Evolutionary conservation across 2,113 vertebrate species (phyloP).

Genomic region (Chionis minor): DNA sequence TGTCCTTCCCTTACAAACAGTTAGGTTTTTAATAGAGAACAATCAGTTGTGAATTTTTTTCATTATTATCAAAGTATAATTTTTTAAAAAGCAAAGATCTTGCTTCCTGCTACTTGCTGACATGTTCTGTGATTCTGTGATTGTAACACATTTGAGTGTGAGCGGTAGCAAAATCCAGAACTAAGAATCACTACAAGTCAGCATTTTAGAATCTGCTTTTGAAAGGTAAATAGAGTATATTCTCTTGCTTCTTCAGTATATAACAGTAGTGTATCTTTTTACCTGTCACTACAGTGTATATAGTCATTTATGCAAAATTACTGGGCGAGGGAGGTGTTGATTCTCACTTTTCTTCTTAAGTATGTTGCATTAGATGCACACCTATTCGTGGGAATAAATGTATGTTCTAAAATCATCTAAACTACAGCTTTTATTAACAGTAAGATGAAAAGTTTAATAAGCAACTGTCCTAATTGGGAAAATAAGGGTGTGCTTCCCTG

Average conservation of each 20-base stretch:
- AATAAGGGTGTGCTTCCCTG: neutral
- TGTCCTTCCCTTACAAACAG: neutral
- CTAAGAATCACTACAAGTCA: neutral
- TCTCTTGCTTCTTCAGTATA: conserved; percentile 3
- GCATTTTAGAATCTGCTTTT: conserved; percentile 2
- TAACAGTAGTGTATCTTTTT: neutral
- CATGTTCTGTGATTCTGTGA: neutral
- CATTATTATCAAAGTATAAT: neutral
- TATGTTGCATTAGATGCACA: neutral
- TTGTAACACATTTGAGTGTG: neutral
- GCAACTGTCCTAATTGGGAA: neutral
- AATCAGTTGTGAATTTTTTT: neutral
- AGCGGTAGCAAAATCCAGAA: neutral
- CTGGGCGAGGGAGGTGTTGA: neutral
- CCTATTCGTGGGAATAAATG: neutral
- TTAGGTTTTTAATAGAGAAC: neutral
- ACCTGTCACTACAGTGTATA: neutral
- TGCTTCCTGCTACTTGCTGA: neutral
- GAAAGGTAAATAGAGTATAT: neutral
- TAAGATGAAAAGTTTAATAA: neutral
- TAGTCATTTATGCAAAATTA: neutral
- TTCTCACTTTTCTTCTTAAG: neutral
- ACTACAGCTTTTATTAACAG: neutral
- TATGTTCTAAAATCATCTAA: neutral
- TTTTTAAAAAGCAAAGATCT: neutral